Percentiles rank a stretch among this genome's conserved stretches.
These are phyloP conservation scores for Trinorchestia longiramus DNA, from an alignment of 1,140 invertebrate species.

Conservation along the genomic window DNA sequence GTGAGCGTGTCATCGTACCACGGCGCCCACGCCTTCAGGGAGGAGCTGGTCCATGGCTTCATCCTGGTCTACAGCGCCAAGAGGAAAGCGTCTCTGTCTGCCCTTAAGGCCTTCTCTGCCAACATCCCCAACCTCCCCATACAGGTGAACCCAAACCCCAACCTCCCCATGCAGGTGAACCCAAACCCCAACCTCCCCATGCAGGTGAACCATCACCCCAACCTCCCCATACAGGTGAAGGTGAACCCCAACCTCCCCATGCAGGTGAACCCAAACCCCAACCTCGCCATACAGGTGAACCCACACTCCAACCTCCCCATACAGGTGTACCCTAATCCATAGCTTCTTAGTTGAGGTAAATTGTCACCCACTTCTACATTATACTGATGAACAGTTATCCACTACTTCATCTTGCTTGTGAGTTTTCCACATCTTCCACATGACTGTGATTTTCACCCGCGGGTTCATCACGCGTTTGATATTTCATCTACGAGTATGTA, in stretches of 20 bases:
- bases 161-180: background rate
- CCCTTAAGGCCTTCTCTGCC: constrained; percentile 93
- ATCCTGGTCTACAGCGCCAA: constrained; percentile 96
- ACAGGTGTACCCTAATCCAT: background rate
- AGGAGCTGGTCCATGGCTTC: constrained; percentile 94
- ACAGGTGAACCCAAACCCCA: constrained; percentile 71
- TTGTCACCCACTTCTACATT: no score
- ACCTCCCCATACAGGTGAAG: constrained; percentile 84
- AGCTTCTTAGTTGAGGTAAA: background rate
- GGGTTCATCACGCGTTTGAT: no score
- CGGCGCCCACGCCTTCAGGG: constrained; percentile 89
- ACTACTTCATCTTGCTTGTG: no score
- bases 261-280: constrained; percentile 71
- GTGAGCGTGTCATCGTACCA: constrained; percentile 96
- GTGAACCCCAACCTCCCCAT: constrained; percentile 87
- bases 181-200: background rate
- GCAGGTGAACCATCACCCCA: constrained; percentile 73
- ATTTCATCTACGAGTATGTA: no score
- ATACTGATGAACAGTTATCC: no score
- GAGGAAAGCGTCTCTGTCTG: constrained; percentile 92
- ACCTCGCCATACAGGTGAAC: constrained; percentile 77
- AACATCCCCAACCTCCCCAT: constrained; percentile 95
- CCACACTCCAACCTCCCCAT: background rate
- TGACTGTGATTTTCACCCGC: no score
- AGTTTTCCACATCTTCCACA: no score